Conservation (phyloP, 2,888 invertebrate species). For the Phasia obesa region DNA sequence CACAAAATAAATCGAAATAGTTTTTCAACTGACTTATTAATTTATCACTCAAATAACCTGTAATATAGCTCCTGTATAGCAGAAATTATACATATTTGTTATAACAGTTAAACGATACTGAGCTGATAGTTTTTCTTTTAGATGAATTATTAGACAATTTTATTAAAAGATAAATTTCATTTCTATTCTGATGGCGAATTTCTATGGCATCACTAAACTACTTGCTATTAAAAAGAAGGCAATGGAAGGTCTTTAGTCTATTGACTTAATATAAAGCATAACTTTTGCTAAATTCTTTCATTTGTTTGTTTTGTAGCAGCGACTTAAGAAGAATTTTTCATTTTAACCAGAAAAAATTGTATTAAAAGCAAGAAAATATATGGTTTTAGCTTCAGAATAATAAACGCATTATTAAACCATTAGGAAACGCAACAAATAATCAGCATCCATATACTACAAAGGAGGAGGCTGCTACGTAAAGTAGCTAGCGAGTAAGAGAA, state of each 20-base stretch:
- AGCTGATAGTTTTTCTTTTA: neutral
- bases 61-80: no score
- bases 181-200: constrained; percentile 27
- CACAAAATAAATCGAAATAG: no score
- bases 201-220: neutral
- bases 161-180: constrained; percentile 57
- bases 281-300: constrained; percentile 36
- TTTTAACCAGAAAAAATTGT: constrained; percentile 14
- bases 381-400: constrained; percentile 64
- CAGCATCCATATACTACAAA: constrained; percentile 53
- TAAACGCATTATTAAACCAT: constrained; percentile 71
- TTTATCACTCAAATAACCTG: no score
- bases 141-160: constrained; percentile 67
- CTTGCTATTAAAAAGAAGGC: neutral
- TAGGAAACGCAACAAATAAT: constrained; percentile 70
- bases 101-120: no score
- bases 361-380: constrained; percentile 55
- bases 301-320: constrained; percentile 17
- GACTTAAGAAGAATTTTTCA: constrained; percentile 46
- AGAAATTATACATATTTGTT: no score
- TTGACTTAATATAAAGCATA: constrained; percentile 50
- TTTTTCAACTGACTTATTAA: no score
- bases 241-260: neutral
- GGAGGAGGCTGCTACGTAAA: neutral
- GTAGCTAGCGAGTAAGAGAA: neutral